phyloP scores from a whole-genome alignment of 2,797 vertebrate species.

The Anabas testudineus region DNA sequence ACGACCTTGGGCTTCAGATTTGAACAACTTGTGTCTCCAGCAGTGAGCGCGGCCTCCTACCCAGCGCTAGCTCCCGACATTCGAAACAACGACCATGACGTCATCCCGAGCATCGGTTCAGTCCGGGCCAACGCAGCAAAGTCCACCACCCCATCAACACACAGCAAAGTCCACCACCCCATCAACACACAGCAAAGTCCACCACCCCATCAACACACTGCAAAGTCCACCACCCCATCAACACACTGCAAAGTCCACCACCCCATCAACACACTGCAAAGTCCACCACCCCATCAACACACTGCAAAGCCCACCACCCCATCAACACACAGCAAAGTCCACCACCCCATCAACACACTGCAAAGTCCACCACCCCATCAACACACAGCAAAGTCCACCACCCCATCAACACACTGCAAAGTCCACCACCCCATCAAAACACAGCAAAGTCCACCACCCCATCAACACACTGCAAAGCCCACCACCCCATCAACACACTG shows the following conservation, averaged over 20 bases:
- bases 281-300: conserved; percentile 35
- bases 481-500: too few species aligned
- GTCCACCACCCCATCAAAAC: conserved; percentile 31
- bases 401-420: conserved; percentile 40
- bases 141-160: conserved; percentile 26
- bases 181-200: conserved; percentile 53
- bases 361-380: conserved; percentile 44
- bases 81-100: conserved; percentile 84
- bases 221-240: too few species aligned
- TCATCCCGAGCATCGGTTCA: conserved; percentile 74
- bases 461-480: too few species aligned
- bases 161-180: too few species aligned
- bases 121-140: conserved; percentile 48
- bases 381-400: conserved; percentile 50
- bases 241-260: conserved; percentile 50
- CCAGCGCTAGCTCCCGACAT: conserved; percentile 78
- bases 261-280: conserved; percentile 40
- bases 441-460: conserved; percentile 44
- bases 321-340: conserved; percentile 51
- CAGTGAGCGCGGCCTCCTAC: conserved; percentile 81
- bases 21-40: conserved; percentile 64
- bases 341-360: conserved; percentile 26
- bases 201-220: too few species aligned
- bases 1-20: conserved; percentile 75
- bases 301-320: conserved; percentile 44